A percentile compares a stretch with the other conserved stretches of the same genome.
Evolutionary conservation across 2,797 vertebrate species (phyloP).

Genomic region (Gadopsis bispinosus): DNA sequence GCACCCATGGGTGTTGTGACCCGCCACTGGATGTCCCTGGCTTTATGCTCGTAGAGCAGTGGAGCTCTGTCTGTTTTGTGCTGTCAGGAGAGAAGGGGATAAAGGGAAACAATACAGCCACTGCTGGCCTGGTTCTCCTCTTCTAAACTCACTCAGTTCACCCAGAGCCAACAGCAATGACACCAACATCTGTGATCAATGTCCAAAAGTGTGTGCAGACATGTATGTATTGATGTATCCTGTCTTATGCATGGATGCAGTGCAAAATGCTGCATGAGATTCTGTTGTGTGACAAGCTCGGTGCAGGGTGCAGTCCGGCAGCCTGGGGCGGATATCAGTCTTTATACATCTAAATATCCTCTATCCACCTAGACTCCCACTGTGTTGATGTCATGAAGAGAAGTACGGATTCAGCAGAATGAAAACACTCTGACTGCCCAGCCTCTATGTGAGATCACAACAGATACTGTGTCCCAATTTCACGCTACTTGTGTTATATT

Average conservation of each 20-base stretch:
- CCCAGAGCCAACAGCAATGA: constrained; percentile 32
- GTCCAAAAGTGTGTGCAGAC: neutral
- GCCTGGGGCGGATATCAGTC: constrained; percentile 33
- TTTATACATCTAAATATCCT: constrained; percentile 53
- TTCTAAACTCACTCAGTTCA: constrained; percentile 52
- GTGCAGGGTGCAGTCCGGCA: constrained; percentile 25
- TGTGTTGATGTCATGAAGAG: constrained; percentile 52
- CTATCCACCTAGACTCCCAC: constrained; percentile 32
- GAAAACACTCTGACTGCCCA: constrained; percentile 21
- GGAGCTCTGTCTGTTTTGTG: constrained; percentile 64
- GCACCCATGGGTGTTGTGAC: constrained; percentile 46
- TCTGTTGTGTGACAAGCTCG: constrained; percentile 7
- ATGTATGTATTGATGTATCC: neutral
- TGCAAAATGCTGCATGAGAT: neutral
- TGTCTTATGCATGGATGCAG: neutral
- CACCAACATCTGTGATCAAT: constrained; percentile 33
- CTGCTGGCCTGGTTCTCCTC: constrained; percentile 53
- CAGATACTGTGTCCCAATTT: neutral
- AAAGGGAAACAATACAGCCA: constrained; percentile 73
- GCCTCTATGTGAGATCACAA: constrained; percentile 5
- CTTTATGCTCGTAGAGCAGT: constrained; percentile 61
- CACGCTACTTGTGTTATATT: neutral
- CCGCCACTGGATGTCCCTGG: constrained; percentile 23
- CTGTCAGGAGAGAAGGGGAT: constrained; percentile 73
- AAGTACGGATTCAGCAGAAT: constrained; percentile 58